Percentiles rank a stretch among this genome's conserved stretches.
phyloP scores from a whole-genome alignment of 2,113 vertebrate species.

The Oryctolagus cuniculus region DNA sequence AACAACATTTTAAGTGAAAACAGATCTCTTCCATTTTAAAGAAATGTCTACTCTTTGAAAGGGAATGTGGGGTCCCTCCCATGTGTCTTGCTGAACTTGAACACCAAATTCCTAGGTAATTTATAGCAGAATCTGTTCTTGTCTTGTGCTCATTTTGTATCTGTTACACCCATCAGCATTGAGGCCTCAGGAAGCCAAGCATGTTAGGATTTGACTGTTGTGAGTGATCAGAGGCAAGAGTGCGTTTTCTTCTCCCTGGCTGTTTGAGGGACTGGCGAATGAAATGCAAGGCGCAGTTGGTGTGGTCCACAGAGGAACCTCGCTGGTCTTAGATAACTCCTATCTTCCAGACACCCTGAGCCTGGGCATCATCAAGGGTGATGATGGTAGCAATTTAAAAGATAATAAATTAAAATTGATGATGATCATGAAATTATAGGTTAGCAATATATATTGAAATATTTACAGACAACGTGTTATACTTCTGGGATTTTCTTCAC shows the following conservation, averaged over 20 bases:
- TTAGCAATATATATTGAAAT: background rate
- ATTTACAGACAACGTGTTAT: background rate
- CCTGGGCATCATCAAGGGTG: background rate
- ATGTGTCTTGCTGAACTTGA: conserved; percentile 75
- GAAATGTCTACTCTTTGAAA: conserved; percentile 82
- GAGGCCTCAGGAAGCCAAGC: conserved; percentile 55
- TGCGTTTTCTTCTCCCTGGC: background rate
- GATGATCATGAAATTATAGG: background rate
- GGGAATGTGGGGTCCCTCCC: conserved; percentile 49
- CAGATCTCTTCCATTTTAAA: conserved; percentile 80
- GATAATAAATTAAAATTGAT: background rate
- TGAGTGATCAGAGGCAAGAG: background rate
- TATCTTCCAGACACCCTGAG: background rate
- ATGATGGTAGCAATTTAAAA: background rate
- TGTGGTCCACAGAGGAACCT: fast-evolving
- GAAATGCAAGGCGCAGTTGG: background rate
- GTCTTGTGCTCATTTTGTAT: conserved; percentile 71
- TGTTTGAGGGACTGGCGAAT: background rate
- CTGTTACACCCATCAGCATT: conserved; percentile 47
- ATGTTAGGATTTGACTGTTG: background rate
- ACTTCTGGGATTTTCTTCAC: background rate
- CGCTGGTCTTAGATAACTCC: background rate
- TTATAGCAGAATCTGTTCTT: conserved; percentile 76
- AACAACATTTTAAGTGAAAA: conserved; percentile 83
- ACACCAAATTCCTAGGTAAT: conserved; percentile 76